Base-by-base conservation (phyloP, 2,888 invertebrate genomes). In the Cephus runcator region DNA sequence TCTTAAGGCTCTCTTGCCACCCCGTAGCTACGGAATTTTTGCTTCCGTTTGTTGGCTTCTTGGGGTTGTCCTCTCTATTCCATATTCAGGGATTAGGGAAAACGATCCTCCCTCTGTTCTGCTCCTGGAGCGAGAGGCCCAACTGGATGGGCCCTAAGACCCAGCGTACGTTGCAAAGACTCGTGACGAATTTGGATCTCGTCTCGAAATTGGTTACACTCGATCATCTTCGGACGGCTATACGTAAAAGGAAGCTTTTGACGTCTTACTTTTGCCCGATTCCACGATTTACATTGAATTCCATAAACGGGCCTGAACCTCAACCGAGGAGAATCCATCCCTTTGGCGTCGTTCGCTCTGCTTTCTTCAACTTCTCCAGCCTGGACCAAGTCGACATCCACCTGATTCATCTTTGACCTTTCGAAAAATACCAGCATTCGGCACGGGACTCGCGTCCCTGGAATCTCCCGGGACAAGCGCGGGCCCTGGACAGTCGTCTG, bases 101-200 rank as follows among this genome's bases (percentile, higher is more conserved):
- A 87, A 86, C 79, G 83, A 40, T 69, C 79, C 75, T 74, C 80
- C 68, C 75, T 71, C 35, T 56, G 76, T 73, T 69, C 75, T 31
- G 35, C 56, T 56, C 56, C 56, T 73, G 80, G 79, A 80, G 71
- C 31, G 15, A 30, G 69, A 79, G 75, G 77, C 77, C 73, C 80
- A 79, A 79, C 79, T 75, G 83, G 75, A 80, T 75, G 77, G 56
- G 56, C 9, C 23, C 56, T 56, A 56, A 56, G 56, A 6, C 56
- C 81, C 79, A 80, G 77, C 81, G 74, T 79, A 79, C 15, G 79
- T 78, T 69, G 81, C 81, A 83, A 83, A 86, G 82, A 83, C 82
- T 85, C 85, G 89, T 89, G 88, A 90, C 90, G 87, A 90, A 90
- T 90, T 82, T 79, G 79, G 82, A 86, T 83, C 83, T 85, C 79